A percentile compares a stretch with the other conserved stretches of the same genome.
phyloP scores from a whole-genome alignment of 2,888 invertebrate genomes.

The Anaspis maculata region DNA sequence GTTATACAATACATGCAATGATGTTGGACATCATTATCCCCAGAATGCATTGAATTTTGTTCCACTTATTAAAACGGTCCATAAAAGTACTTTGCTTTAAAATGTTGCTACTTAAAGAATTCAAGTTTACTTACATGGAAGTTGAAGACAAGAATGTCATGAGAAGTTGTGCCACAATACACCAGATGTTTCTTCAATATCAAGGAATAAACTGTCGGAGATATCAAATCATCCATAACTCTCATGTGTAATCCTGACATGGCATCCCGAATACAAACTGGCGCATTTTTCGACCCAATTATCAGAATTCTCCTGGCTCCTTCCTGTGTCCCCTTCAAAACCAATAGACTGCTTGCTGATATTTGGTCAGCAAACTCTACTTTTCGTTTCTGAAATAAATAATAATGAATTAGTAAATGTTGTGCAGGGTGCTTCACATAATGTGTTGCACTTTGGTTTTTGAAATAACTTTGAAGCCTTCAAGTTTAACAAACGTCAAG shows the following conservation, averaged over 20 bases:
- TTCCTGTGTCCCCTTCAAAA: constrained; percentile 63
- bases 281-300: constrained; percentile 60
- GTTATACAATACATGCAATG: too few species aligned
- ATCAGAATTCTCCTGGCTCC: constrained; percentile 62
- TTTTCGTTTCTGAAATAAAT: constrained; percentile 25
- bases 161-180: constrained; percentile 69
- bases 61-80: too few species aligned
- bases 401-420: too few species aligned
- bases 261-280: constrained; percentile 65
- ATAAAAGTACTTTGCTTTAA: too few species aligned
- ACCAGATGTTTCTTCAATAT: constrained; percentile 59
- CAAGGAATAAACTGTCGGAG: constrained; percentile 60
- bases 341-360: constrained; percentile 58
- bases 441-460: too few species aligned
- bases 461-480: too few species aligned
- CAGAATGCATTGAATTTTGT: too few species aligned
- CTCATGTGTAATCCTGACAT: constrained; percentile 59
- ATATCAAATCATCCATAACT: constrained; percentile 50
- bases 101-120: too few species aligned
- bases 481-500: too few species aligned
- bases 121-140: constrained; percentile 66
- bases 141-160: constrained; percentile 64
- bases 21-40: too few species aligned
- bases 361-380: constrained; percentile 38
- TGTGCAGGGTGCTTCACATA: too few species aligned